These are phyloP conservation scores for Habroteleia sp. DNA, from an alignment of 2,888 invertebrate genomes.

Conservation along the genomic window DNA sequence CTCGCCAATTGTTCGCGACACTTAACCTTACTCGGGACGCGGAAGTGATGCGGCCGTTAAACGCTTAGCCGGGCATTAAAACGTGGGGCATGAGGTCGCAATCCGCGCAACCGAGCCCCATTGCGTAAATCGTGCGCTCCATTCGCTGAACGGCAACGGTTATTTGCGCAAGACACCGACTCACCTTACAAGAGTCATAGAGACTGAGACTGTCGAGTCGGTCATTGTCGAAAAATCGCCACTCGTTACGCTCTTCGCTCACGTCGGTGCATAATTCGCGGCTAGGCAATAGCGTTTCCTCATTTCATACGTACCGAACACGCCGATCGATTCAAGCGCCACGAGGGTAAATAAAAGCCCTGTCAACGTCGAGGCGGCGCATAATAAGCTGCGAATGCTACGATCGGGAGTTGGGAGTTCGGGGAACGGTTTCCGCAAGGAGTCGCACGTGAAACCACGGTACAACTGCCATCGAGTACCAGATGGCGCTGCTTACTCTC, in stretches of 20 bases:
- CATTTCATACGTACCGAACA: slow-evolving; percentile 59
- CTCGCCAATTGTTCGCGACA: no score
- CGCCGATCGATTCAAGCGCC: slow-evolving; percentile 55
- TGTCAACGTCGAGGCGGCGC: slow-evolving; percentile 40
- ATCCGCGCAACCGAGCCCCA: no score
- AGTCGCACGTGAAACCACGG: slow-evolving; percentile 20
- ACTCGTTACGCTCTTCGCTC: slow-evolving; percentile 70
- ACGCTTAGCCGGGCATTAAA: no score
- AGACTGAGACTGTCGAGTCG: slow-evolving; percentile 73
- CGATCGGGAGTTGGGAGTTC: slow-evolving; percentile 1
- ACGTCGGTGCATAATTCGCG: slow-evolving; percentile 71
- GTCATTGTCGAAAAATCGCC: slow-evolving; percentile 73
- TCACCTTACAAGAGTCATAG: slow-evolving; percentile 76
- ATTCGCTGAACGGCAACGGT: no score
- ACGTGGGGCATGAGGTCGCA: no score
- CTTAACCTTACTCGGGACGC: no score
- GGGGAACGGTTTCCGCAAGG: no score
- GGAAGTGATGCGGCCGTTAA: no score
- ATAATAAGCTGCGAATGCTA: slow-evolving; percentile 26
- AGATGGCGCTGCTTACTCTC: slow-evolving; percentile 3
- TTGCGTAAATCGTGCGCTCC: no score
- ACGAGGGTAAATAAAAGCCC: slow-evolving; percentile 44
- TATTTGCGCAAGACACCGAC: slow-evolving; percentile 53
- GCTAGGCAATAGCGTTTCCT: slow-evolving; percentile 73
- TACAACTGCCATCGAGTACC: background rate